These are phyloP conservation scores for Girardinichthys multiradiatus DNA, from an alignment of 2,113 vertebrate genomes.

Conservation along the genomic window DNA sequence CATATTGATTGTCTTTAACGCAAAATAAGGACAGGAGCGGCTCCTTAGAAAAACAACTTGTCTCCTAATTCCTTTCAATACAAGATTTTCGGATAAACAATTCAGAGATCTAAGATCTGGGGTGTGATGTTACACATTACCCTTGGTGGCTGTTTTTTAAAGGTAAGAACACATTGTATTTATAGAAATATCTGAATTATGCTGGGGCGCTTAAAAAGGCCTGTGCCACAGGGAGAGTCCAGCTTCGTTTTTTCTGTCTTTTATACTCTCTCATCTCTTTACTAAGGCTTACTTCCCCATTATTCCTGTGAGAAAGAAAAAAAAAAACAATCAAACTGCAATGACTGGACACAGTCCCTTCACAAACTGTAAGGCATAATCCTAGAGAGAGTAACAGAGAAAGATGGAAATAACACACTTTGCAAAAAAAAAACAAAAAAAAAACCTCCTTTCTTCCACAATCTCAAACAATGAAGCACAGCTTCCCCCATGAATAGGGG, in stretches of 20 bases:
- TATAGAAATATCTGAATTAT: conserved; percentile 66
- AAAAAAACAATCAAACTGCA: conserved; percentile 66
- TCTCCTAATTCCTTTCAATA: conserved; percentile 29
- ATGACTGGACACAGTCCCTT: conserved; percentile 72
- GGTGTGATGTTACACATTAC: conserved; percentile 48
- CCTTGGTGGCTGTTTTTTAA: conserved; percentile 65
- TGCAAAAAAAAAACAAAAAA: conserved; percentile 43
- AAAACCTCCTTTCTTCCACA: conserved; percentile 64
- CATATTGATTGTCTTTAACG: conserved; percentile 61
- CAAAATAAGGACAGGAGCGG: background rate
- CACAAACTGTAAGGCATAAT: conserved; percentile 56
- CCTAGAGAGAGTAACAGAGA: conserved; percentile 58
- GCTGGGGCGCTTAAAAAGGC: conserved; percentile 35
- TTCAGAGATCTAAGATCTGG: conserved; percentile 32
- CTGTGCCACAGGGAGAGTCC: conserved; percentile 61
- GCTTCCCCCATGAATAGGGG: conserved; percentile 64
- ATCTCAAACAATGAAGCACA: conserved; percentile 64
- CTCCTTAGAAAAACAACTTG: conserved; percentile 43
- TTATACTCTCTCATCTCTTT: conserved; percentile 12
- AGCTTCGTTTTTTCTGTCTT: conserved; percentile 45
- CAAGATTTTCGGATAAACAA: conserved; percentile 52
- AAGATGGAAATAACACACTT: conserved; percentile 59
- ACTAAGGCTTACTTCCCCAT: conserved; percentile 37
- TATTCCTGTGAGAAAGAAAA: conserved; percentile 66
- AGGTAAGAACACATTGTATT: conserved; percentile 66